Evolutionary conservation across 2,888 invertebrate species (phyloP).

Genomic region (Xylocampa areola): DNA sequence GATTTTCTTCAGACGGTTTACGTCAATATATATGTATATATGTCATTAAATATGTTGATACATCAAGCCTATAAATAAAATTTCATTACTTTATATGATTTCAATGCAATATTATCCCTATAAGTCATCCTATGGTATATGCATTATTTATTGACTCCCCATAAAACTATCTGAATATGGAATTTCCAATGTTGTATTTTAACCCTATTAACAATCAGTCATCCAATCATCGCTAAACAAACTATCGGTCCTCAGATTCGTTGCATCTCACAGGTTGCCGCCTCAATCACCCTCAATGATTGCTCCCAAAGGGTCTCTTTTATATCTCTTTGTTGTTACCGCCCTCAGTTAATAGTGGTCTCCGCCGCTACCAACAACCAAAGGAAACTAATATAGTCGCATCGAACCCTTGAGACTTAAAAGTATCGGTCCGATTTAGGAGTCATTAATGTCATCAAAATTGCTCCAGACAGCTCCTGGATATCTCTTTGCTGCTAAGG

Average conservation of each 20-base stretch:
- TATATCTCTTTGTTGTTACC: slow-evolving; percentile 80
- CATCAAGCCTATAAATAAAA: too few relatives aligned
- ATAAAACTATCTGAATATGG: slow-evolving; percentile 6
- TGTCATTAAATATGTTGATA: too few relatives aligned
- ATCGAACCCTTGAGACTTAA: slow-evolving; percentile 73
- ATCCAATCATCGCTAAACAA: slow-evolving; percentile 65
- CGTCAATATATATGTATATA: too few relatives aligned
- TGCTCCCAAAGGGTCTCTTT: slow-evolving; percentile 71
- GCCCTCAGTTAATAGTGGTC: slow-evolving; percentile 76
- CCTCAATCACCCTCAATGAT: slow-evolving; percentile 79
- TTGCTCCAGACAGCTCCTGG: slow-evolving; percentile 82
- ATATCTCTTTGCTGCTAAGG: slow-evolving; percentile 56
- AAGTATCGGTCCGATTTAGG: slow-evolving; percentile 77
- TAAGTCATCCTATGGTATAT: slow-evolving; percentile 12
- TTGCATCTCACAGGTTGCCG: slow-evolving; percentile 68
- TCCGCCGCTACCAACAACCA: slow-evolving; percentile 60
- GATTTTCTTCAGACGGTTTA: too few relatives aligned
- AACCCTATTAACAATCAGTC: slow-evolving; percentile 50
- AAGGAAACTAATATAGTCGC: slow-evolving; percentile 77
- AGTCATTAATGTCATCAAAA: slow-evolving; percentile 87
- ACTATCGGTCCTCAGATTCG: slow-evolving; percentile 63
- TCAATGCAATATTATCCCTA: slow-evolving; percentile 9
- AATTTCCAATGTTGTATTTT: slow-evolving; percentile 11
- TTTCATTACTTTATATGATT: slow-evolving; percentile 1
- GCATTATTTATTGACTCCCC: slow-evolving; percentile 33